Percentiles rank a stretch among this genome's conserved stretches.
Conservation (phyloP, 1,140 invertebrate species). For the Penaeus indicus region DNA sequence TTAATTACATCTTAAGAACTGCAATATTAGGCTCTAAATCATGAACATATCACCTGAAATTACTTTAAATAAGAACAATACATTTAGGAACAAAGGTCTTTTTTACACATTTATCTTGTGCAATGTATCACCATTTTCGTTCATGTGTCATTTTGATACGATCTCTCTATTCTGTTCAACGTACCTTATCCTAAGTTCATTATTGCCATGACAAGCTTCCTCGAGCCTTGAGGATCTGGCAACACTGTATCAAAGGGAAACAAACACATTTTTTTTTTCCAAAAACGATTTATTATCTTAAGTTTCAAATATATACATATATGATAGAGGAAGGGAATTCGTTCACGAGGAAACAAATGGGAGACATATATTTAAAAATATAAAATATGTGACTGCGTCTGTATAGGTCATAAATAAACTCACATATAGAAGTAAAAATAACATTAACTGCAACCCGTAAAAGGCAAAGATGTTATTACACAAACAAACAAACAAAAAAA, state of each 20-base stretch:
- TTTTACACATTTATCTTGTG: no score
- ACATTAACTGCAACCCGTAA: conserved; percentile 58
- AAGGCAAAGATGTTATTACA: conserved; percentile 47
- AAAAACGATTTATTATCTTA: conserved; percentile 57
- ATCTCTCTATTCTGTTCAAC: no score
- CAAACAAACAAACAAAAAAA: conserved; percentile 19
- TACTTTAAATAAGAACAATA: no score
- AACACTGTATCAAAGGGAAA: neutral
- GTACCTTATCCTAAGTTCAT: no score
- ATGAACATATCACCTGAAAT: no score
- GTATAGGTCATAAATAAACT: conserved; percentile 45
- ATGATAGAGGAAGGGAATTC: conserved; percentile 22
- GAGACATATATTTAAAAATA: conserved; percentile 47
- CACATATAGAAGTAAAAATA: conserved; percentile 23
- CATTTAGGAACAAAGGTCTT: no score
- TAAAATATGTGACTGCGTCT: conserved; percentile 51
- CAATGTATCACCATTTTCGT: no score
- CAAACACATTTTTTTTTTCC: neutral
- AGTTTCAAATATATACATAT: conserved; percentile 47
- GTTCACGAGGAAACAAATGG: conserved; percentile 19
- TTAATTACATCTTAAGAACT: no score
- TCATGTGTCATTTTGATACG: no score
- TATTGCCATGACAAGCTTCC: no score
- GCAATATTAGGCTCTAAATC: no score
- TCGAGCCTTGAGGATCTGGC: no score